These are phyloP conservation scores for Pseudomyrmex dendroicus DNA, from an alignment of 1,140 invertebrate species.

Conservation along the genomic window DNA sequence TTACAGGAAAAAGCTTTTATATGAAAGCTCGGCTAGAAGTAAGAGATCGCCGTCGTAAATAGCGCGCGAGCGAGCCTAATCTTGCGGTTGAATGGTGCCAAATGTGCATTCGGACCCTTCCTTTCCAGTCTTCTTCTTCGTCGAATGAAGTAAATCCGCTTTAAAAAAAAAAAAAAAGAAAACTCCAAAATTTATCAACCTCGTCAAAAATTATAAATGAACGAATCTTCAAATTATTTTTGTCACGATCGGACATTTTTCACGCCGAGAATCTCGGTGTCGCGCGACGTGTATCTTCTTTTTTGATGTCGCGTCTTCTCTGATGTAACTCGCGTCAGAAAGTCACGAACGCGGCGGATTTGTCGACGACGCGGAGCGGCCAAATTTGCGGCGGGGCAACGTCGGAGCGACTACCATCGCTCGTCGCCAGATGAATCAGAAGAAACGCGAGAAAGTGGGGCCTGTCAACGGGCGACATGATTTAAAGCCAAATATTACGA, in stretches of 20 bases:
- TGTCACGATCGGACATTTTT: too few species aligned
- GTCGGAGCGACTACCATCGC: too few species aligned
- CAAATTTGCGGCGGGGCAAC: background rate
- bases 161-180: background rate
- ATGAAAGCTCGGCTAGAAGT: slow-evolving; percentile 82
- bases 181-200: slow-evolving; percentile 34
- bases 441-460: slow-evolving; percentile 76
- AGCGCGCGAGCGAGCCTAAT: slow-evolving; percentile 82
- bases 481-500: slow-evolving; percentile 86
- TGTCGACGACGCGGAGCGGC: background rate
- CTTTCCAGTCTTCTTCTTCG: slow-evolving; percentile 26
- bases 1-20: slow-evolving; percentile 86
- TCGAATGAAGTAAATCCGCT: slow-evolving; percentile 9
- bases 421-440: slow-evolving; percentile 72
- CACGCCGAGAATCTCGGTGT: too few species aligned
- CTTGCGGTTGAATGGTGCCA: slow-evolving; percentile 79
- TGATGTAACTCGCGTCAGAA: background rate
- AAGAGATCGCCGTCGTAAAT: slow-evolving; percentile 84
- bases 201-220: too few species aligned
- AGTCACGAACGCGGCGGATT: background rate
- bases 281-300: too few species aligned
- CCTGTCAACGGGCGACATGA: slow-evolving; percentile 83
- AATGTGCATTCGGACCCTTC: slow-evolving; percentile 12
- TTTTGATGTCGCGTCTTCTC: too few species aligned
- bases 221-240: too few species aligned